phyloP scores from a whole-genome alignment of 2,797 vertebrate species.

The Rhincodon typus region DNA sequence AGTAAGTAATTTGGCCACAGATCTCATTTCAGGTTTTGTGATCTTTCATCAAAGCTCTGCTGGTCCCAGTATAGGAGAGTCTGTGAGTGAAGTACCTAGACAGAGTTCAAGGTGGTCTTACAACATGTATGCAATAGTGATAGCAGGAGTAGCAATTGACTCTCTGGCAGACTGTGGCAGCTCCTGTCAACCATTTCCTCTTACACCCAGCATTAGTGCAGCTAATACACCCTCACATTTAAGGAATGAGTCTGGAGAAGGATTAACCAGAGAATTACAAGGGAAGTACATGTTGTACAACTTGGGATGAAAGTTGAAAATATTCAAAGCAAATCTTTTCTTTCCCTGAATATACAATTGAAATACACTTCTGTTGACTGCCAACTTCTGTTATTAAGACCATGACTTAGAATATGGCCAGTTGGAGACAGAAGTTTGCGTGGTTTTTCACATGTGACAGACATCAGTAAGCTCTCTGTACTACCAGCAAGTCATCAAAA shows the following conservation, averaged over 20 bases:
- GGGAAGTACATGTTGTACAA: neutral
- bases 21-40: no score
- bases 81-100: neutral
- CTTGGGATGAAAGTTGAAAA: neutral
- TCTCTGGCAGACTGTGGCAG: neutral
- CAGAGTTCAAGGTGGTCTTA: neutral
- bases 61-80: neutral
- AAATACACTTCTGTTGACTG: neutral
- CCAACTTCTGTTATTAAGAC: neutral
- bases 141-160: no score
- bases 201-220: neutral
- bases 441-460: neutral
- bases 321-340: neutral
- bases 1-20: no score
- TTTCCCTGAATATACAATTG: neutral
- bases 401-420: neutral
- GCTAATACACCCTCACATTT: neutral
- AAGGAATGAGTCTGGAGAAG: neutral
- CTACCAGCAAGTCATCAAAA: neutral
- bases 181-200: neutral
- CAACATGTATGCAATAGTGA: neutral
- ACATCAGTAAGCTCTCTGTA: neutral
- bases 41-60: neutral
- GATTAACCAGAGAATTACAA: neutral
- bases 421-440: neutral